Base-by-base conservation (phyloP, 2,888 invertebrate genomes). In the Bombylius major region DNA sequence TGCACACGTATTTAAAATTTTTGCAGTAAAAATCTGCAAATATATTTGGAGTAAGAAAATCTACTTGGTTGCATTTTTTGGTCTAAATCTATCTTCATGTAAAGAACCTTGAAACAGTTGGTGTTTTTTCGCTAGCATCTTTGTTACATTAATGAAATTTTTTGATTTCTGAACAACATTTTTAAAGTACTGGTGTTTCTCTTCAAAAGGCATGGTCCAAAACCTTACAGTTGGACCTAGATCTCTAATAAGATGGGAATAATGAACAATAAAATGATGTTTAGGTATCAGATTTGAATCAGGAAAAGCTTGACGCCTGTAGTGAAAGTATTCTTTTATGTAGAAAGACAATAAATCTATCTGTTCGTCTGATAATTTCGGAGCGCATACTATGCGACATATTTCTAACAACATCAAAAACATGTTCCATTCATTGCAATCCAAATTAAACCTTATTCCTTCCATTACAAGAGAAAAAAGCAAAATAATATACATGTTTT, bases 131-230 rank as follows among this genome's bases (percentile, higher is more conserved):
- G 23, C 23, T 3, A 23, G 23, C n/a, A n/a, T n/a, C n/a, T n/a
- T n/a, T 5, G 53, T 53, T 13, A 56, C n/a, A 48, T 58, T 62
- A 58, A 60, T 61, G 44, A 61, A 65, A 58, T 66, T 65, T 52
- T 57, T 58, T n/a, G n/a, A 31, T 48, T 56, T 57, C 50, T 58
- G 56, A 0, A 58, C 45, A 14, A 55, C 46, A 57, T 55, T 59
- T 60, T 65, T 65, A 50, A 64, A 65, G 56, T 56, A 65, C 5
- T 60, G 53, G 50, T 66, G 64, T 52, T 66, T 65, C 44, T 62
- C 62, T 59, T 66, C 65, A 55, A 65, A 66, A 9, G 61, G 23
- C 54, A 61, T 51, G 5, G 59, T 61, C 57, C 60, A 61, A 1
- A 61, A n/a, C n/a, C 50, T 11, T 45, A 51, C 58, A 47, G 60